Evolutionary conservation across 2,888 invertebrate genomes (phyloP).

Genomic region (Drosophila bunnanda): DNA sequence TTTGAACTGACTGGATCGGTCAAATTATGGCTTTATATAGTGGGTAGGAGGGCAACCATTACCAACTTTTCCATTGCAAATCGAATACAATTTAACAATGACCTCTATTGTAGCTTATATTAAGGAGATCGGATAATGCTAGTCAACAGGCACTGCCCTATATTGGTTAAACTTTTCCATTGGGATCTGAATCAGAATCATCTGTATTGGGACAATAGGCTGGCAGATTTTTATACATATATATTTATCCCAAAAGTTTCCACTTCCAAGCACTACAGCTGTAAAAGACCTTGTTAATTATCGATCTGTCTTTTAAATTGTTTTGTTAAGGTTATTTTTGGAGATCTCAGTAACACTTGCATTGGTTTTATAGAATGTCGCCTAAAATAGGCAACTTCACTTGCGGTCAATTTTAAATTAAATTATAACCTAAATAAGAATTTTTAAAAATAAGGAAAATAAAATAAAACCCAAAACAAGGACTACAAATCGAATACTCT

Average conservation of each 20-base stretch:
- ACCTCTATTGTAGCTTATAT: neutral
- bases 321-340: neutral
- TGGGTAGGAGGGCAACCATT: neutral
- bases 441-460: no score
- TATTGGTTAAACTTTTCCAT: neutral
- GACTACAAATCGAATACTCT: no score
- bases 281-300: neutral
- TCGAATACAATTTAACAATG: constrained; percentile 1
- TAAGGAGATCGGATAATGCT: neutral
- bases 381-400: neutral
- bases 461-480: no score
- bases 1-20: neutral
- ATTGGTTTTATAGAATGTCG: neutral
- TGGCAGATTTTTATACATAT: neutral
- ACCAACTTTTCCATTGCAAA: neutral
- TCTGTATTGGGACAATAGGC: neutral
- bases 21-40: constrained; percentile 2
- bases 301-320: neutral
- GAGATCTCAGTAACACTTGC: neutral
- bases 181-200: neutral
- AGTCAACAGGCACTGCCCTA: neutral
- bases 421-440: neutral
- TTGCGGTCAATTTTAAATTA: neutral
- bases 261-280: neutral
- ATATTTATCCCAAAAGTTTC: neutral